Percentiles rank a stretch among this genome's conserved stretches.
These are phyloP conservation scores for Lithosia quadra DNA, from an alignment of 2,888 invertebrate genomes.

Conservation along the genomic window DNA sequence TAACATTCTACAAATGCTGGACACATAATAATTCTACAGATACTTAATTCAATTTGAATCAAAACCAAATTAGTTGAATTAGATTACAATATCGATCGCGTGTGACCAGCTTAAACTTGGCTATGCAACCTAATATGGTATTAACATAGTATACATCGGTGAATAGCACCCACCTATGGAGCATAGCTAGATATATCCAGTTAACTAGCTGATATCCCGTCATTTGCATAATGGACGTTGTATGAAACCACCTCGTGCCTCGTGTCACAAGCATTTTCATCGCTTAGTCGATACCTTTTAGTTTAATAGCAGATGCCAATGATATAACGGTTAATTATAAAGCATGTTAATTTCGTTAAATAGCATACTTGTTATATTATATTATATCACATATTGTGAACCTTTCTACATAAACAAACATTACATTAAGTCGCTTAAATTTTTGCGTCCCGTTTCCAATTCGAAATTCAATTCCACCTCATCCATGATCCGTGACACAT, in stretches of 20 bases:
- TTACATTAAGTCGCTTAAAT: no score
- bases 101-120: constrained; percentile 44
- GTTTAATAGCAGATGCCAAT: constrained; percentile 9
- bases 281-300: constrained; percentile 34
- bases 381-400: not conserved
- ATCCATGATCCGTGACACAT: no score
- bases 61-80: not conserved
- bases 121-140: constrained; percentile 33
- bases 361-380: no score
- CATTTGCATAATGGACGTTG: constrained; percentile 59
- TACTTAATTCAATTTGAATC: not conserved
- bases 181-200: constrained; percentile 37
- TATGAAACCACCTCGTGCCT: constrained; percentile 28
- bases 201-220: constrained; percentile 52
- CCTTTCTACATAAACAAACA: no score
- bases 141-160: constrained; percentile 28
- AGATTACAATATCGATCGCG: not conserved
- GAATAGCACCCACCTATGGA: not conserved
- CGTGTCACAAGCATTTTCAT: constrained; percentile 45
- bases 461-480: no score
- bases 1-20: not conserved
- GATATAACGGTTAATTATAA: not conserved
- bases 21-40: not conserved
- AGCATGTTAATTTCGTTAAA: not conserved
- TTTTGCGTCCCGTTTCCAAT: no score